Evolutionary conservation across 2,113 vertebrate species (phyloP), one percentile per base, ranked within the genome.

Genomic region (Clupea harengus): DNA sequence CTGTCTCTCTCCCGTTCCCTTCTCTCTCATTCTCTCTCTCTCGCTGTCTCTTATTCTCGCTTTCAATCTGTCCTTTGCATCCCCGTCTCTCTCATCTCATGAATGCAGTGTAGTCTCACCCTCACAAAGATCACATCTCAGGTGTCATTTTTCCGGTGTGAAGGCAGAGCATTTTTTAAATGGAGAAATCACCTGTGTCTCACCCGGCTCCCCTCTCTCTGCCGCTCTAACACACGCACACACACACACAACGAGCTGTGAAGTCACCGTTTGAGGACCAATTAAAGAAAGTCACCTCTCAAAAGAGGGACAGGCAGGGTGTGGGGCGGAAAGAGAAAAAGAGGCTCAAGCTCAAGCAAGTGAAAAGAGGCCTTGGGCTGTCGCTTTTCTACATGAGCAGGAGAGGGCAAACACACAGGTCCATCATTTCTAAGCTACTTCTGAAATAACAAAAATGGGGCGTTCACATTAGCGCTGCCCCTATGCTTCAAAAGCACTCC

Each of bases 381-480:
- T 39, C n/a, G 50, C 15, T 75, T n/a, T 45, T 2, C 32, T 20
- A 9, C 8, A 44, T 46, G 81, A 86, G 22, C 60, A 45, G 49
- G 20, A 6, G 6, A 9, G n/a, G 6, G 46, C 47, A 89, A 82
- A 85, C 84, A 85, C 28, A 46, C 85, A 82, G 17, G 54, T 60
- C 54, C 54, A 22, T 88, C 78, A 89, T 85, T 88, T 89, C 85
- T 85, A 82, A 84, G 81, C 44, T 64, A 85, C 47, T 50, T 85
- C 85, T 85, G 85, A 84, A 54, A 72, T 83, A 87, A 90, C 87
- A 85, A 87, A 87, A 87, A 88, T 85, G 82, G 52, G 32, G 44
- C 44, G 32, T 47, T 87, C 85, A 39, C 72, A 9, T 84, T 82
- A 22, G 54, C 15, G 17, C 54, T 17, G 20, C 1, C 47, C 47